Evolutionary conservation across 1,140 invertebrate genomes (phyloP), one percentile per base, ranked within the genome.

Genomic region (Psilanteris sp.): DNA sequence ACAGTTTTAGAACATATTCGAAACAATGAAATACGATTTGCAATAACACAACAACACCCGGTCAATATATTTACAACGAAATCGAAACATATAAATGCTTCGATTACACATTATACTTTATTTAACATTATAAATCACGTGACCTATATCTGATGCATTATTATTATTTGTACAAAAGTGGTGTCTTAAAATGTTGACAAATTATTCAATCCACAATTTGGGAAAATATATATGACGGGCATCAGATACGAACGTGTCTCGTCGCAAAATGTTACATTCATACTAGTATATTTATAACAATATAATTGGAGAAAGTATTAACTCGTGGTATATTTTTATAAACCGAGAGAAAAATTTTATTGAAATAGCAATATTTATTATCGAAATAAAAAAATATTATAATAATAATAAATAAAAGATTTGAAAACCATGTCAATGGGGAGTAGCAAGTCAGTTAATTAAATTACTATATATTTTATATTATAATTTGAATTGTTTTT

Each of bases 261-360:
- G 7, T 11, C 32, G 20, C 14, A 14, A 1, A 27, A 29, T 34
- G 16, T 18, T 44, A 48, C 50, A 55, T 55, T 55, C 39, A 67
- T 31, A 37, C 48, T 43, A 55, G 22, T 26, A 9, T 55, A 67
- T 37, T 46, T 29, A 55, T 67, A 55, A 67, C 62, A 67, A 55
- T 67, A 44, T 66, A 67, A 50, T 52, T 67, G 20, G 10, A 55
- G 50, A 67, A 54, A 32, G 26, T 36, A 54, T 44, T 66, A 44
- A 46, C 39, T 46, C 29, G 31, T 37, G 29, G 29, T 20, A 31
- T 52, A 32, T 44, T 31, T 34, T 41, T 52, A 24, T 52, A 20
- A 3, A 36, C 11, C 16, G 26, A 20, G 36, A 32, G 44, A 13
- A 48, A 37, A 62, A 36, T 31, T 11, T 7, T 3, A 3, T 27